These are phyloP conservation scores for Capromys pilorides DNA, from an alignment of 2,797 vertebrate species.

Conservation along the genomic window DNA sequence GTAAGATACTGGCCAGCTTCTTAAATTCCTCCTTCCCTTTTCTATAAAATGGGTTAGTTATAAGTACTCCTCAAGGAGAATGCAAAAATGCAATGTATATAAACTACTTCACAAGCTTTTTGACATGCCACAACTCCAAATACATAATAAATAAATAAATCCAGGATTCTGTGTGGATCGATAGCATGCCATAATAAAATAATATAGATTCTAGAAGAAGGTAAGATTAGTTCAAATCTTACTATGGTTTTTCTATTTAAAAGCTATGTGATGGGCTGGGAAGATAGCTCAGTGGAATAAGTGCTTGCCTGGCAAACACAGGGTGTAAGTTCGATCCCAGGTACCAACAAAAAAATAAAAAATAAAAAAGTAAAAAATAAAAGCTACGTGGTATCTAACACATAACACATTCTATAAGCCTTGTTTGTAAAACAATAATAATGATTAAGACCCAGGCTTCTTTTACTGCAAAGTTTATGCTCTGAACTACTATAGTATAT, in stretches of 20 bases:
- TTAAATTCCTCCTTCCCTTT: background rate
- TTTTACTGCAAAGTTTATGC: background rate
- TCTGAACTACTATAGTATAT: background rate
- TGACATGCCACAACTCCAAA: background rate
- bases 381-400: background rate
- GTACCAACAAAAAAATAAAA: too few species aligned
- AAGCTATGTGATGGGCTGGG: background rate
- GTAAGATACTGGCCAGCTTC: background rate
- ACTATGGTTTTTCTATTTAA: slow-evolving; percentile 3
- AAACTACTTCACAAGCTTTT: background rate
- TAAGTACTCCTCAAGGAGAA: slow-evolving; percentile 6
- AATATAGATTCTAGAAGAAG: background rate
- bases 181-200: background rate
- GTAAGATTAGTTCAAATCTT: background rate
- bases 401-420: background rate
- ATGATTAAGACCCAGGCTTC: background rate
- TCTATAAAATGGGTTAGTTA: background rate
- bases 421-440: background rate
- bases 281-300: too few species aligned
- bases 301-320: too few species aligned
- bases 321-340: too few species aligned
- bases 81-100: background rate
- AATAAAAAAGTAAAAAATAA: background rate
- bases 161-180: background rate
- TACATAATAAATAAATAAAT: background rate